Evolutionary conservation across 2,797 vertebrate species (phyloP).

Genomic region (Rallus crepitans): DNA sequence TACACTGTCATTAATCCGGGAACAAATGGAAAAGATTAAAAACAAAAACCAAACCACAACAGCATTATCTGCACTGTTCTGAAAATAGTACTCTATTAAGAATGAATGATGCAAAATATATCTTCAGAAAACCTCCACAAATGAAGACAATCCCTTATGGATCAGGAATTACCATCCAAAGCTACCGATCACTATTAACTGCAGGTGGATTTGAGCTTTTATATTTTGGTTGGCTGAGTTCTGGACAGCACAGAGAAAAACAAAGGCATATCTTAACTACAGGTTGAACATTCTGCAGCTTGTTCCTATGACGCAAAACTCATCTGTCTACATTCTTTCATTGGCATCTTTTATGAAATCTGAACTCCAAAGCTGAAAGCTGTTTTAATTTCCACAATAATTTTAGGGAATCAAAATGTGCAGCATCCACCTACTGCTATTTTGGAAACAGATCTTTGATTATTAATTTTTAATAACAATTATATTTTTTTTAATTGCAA

Average conservation of each 20-base stretch:
- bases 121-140: not conserved
- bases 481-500: not conserved
- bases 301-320: not conserved
- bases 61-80: not conserved
- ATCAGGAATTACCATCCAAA: not conserved
- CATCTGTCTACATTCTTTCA: not conserved
- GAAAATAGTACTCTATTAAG: not conserved
- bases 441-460: not conserved
- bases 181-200: not conserved
- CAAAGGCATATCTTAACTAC: not conserved
- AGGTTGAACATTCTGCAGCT: not conserved
- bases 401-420: not conserved
- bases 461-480: not conserved
- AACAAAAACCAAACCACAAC: not conserved
- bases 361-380: not conserved
- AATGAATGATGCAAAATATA: not conserved
- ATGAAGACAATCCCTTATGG: fast-evolving
- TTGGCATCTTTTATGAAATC: not conserved
- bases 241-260: not conserved
- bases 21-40: not conserved
- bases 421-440: not conserved
- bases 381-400: not conserved
- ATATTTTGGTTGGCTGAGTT: not conserved
- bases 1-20: not conserved
- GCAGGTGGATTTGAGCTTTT: not conserved